These are phyloP conservation scores for Danio albolineatus DNA, from an alignment of 2,797 vertebrate genomes.

Conservation along the genomic window DNA sequence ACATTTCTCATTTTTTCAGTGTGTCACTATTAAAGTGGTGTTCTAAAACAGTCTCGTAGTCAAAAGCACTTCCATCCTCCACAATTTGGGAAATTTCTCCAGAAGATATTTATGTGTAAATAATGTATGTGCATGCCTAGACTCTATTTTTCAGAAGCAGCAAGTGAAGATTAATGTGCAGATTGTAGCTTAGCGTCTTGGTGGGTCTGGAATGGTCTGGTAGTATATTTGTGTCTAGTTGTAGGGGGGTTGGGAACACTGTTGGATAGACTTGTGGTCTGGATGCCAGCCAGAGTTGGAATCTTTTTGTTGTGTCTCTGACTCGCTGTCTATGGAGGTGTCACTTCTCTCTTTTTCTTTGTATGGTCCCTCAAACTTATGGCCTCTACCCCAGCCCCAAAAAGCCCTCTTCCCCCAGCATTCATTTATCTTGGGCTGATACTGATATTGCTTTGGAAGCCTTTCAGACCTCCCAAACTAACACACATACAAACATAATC, in stretches of 20 bases:
- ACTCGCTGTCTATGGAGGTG: constrained; percentile 41
- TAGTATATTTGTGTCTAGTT: constrained; percentile 52
- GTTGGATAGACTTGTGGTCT: constrained; percentile 71
- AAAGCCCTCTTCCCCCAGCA: not conserved
- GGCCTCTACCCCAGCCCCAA: constrained; percentile 20
- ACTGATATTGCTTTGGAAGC: not conserved
- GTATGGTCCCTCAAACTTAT: constrained; percentile 5
- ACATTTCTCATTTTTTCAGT: not conserved
- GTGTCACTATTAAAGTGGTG: not conserved
- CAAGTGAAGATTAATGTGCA: constrained; percentile 62
- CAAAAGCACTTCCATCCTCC: constrained; percentile 20
- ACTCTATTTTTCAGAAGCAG: constrained; percentile 61
- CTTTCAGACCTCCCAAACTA: constrained; percentile 41
- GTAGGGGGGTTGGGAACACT: constrained; percentile 24
- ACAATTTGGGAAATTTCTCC: constrained; percentile 57
- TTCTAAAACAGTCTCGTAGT: constrained; percentile 8
- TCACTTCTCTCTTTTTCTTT: constrained; percentile 43
- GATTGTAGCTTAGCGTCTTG: constrained; percentile 73
- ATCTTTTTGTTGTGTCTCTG: constrained; percentile 69
- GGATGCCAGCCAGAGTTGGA: constrained; percentile 56
- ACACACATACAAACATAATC: constrained; percentile 45
- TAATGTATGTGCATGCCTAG: constrained; percentile 71
- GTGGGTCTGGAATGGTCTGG: constrained; percentile 68
- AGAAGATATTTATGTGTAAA: constrained; percentile 69
- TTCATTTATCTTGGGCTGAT: constrained; percentile 16